Percentiles rank a stretch among this genome's conserved stretches.
Conservation (phyloP, 2,888 invertebrate species). For the Lordiphosa fenestrarum region DNA sequence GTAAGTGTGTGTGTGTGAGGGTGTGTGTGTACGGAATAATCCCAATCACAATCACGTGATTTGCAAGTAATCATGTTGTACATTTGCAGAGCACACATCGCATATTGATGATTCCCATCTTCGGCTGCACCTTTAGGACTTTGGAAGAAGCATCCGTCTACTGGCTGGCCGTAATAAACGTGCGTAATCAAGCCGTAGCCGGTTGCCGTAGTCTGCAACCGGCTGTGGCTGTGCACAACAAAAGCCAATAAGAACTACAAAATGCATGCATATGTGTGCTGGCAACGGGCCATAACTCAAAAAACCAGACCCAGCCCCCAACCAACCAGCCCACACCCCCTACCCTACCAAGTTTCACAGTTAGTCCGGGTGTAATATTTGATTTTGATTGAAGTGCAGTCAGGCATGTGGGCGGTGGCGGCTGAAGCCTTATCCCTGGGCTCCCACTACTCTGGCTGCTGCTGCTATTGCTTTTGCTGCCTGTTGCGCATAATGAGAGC, state of each 20-base stretch:
- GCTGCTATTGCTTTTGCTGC: slow-evolving; percentile 20
- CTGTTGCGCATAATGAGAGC: slow-evolving; percentile 49
- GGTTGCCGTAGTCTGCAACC: slow-evolving; percentile 7
- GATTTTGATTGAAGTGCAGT: slow-evolving; percentile 70
- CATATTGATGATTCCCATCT: slow-evolving; percentile 57
- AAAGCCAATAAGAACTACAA: slow-evolving; percentile 45
- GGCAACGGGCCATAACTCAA: slow-evolving; percentile 43
- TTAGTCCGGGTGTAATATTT: slow-evolving; percentile 54
- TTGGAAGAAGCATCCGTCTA: slow-evolving; percentile 33
- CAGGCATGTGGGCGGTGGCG: slow-evolving; percentile 33
- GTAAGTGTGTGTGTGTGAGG: slow-evolving; percentile 10
- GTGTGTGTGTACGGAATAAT: slow-evolving; percentile 51
- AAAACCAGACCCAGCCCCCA: background rate
- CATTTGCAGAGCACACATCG: slow-evolving; percentile 62
- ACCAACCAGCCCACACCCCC: background rate
- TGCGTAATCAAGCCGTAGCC: slow-evolving; percentile 61
- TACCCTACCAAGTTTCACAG: slow-evolving; percentile 12
- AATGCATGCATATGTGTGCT: slow-evolving; percentile 33
- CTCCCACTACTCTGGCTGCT: background rate
- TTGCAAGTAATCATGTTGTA: slow-evolving; percentile 75
- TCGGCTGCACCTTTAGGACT: background rate
- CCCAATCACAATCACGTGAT: slow-evolving; percentile 68
- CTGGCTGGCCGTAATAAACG: slow-evolving; percentile 61
- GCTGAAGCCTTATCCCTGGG: slow-evolving; percentile 2
- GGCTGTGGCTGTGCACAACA: slow-evolving; percentile 48